Conservation (phyloP, 2,113 vertebrate genomes). For the Xiphophorus couchianus region DNA sequence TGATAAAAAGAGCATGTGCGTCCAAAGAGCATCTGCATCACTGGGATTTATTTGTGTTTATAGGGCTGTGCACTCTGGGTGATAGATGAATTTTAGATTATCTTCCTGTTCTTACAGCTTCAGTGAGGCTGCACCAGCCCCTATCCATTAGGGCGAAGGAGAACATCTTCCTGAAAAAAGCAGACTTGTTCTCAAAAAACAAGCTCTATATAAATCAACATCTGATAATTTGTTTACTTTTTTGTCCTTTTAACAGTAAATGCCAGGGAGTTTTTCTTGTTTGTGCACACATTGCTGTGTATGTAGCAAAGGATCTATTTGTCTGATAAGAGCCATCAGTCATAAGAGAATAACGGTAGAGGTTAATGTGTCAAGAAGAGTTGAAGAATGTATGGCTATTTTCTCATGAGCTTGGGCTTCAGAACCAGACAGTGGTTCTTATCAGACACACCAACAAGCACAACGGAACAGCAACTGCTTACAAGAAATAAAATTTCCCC, state of each 20-base stretch:
- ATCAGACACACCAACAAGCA: constrained; percentile 9
- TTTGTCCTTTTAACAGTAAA: constrained; percentile 21
- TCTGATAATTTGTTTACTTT: constrained; percentile 23
- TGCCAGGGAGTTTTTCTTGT: constrained; percentile 13
- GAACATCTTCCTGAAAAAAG: constrained; percentile 68
- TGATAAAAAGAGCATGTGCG: constrained; percentile 62
- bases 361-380: constrained; percentile 9
- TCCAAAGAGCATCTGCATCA: constrained; percentile 39
- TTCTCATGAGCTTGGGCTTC: neutral
- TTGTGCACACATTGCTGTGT: constrained; percentile 18
- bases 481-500: constrained; percentile 4
- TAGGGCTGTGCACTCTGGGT: constrained; percentile 20
- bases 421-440: constrained; percentile 16
- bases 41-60: constrained; percentile 57
- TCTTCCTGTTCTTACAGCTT: constrained; percentile 49
- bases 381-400: constrained; percentile 12
- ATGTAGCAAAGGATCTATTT: constrained; percentile 2
- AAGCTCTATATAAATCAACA: constrained; percentile 30
- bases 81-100: constrained; percentile 68
- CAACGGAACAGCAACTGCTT: neutral
- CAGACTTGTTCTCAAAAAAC: constrained; percentile 35
- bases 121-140: constrained; percentile 38
- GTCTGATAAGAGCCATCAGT: constrained; percentile 59
- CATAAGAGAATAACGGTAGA: constrained; percentile 17
- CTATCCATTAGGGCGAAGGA: constrained; percentile 26